phyloP scores from a whole-genome alignment of 2,888 invertebrate species.

The Cantharis rufa region DNA sequence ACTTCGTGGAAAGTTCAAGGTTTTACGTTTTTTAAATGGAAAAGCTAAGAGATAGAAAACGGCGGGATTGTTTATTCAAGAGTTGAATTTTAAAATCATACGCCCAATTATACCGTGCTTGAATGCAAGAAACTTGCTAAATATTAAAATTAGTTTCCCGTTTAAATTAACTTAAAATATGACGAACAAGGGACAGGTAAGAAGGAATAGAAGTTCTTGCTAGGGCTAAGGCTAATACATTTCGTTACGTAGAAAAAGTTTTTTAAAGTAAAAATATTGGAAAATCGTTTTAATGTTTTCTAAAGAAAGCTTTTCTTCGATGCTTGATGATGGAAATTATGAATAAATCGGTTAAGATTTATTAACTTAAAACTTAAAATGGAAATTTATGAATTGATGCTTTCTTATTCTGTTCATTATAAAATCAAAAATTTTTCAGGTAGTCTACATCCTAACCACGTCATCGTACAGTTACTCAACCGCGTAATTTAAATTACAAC shows the following conservation, averaged over 20 bases:
- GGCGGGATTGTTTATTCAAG: neutral
- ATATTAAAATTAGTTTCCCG: neutral
- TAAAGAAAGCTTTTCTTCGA: neutral
- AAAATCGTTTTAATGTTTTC: neutral
- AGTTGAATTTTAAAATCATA: neutral
- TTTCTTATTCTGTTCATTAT: too few relatives aligned
- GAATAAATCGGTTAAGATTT: neutral
- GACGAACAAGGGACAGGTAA: neutral
- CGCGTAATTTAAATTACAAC: neutral
- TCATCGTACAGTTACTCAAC: neutral
- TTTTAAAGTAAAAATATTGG: neutral
- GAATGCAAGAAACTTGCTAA: neutral
- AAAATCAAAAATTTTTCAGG: neutral
- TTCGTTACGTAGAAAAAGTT: neutral
- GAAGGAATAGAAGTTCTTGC: neutral
- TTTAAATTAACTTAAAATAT: neutral
- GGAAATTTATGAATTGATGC: too few relatives aligned
- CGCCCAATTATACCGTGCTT: neutral
- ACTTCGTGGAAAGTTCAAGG: neutral
- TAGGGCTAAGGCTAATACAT: neutral
- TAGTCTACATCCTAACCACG: neutral
- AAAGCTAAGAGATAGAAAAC: neutral
- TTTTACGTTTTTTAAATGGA: neutral
- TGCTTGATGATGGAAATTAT: neutral
- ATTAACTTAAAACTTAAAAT: neutral